Percentiles rank a stretch among this genome's conserved stretches.
Conservation (phyloP, 2,797 vertebrate genomes). For the Myotis vivesi region DNA sequence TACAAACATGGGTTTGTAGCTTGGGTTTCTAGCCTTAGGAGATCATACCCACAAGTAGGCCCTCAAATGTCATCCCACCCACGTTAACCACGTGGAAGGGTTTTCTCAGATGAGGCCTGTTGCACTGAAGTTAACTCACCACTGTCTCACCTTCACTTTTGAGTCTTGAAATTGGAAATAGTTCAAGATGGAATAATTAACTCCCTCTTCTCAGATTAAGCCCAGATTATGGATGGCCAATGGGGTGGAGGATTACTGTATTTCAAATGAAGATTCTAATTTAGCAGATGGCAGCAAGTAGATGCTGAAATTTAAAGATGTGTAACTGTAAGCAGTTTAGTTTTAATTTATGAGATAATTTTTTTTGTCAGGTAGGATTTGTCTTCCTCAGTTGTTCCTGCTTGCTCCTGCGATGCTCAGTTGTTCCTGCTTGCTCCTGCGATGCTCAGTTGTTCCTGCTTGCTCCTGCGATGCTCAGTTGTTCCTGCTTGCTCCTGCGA, state of each 20-base stretch:
- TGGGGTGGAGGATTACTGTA: background rate
- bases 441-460: background rate
- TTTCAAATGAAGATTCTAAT: constrained; percentile 22
- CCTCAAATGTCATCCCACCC: background rate
- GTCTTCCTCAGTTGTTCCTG: background rate
- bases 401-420: background rate
- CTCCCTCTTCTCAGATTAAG: background rate
- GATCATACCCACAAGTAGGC: background rate
- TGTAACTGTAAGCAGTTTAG: background rate
- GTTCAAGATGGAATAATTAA: background rate
- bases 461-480: background rate
- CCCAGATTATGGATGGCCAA: background rate
- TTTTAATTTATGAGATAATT: background rate
- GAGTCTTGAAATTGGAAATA: background rate
- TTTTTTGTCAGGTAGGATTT: background rate
- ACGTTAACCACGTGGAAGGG: background rate
- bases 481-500: too few species aligned
- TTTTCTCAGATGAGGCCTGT: background rate
- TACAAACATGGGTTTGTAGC: too few species aligned
- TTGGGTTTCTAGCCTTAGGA: background rate
- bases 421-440: background rate
- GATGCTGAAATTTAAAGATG: background rate
- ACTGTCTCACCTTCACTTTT: background rate
- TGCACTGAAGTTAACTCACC: background rate
- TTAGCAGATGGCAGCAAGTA: background rate